Base-by-base conservation (phyloP, 35 echinoderm and acorn worm species). In the Strongylocentrotus purpuratus region DNA sequence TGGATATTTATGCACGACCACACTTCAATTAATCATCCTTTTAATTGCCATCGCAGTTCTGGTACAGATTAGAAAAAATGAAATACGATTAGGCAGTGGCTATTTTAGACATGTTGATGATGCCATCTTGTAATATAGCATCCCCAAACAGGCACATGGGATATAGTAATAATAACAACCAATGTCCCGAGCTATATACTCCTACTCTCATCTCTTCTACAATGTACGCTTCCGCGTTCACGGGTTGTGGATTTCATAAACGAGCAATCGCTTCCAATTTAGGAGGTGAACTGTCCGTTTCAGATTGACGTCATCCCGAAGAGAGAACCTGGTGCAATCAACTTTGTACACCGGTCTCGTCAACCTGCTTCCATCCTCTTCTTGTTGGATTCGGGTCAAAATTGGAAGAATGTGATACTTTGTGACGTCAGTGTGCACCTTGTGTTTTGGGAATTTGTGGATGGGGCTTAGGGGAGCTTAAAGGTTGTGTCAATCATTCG, bases 251-350 rank as follows among this genome's bases (percentile, higher is more conserved):
- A 78, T 89, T 89, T 46, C 32, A 89, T 89, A 89, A 89, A 33
- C 87, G 45, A 45, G 33, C 87, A 89, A 89, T 89, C 87, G 45
- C 87, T 45, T 89, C 87, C 87, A 89, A 89, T 89, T 89, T 89
- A 46, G 33, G 87, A 89, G 87, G 33, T 41, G 33, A 89, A 89
- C 87, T 89, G 87, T 89, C 87, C 32, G 33, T 17, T 33, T 46
- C 15, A 89, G 45, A 89, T 89, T 89, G 87, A 89, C 87, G 87
- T 89, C 87, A 89, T 89, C 87, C 45, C 32, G 87, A n/a, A 78
- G 65, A 28, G 65, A 22, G 65, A 78, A 7, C 65, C 25, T 18
- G 65, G 65, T 78, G 65, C 65, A 78, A 78, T 78, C 65, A 78
- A 78, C 65, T 78, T 78, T 78, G 65, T 78, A 78, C 65, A 78